These are phyloP conservation scores for Ricordea florida DNA, from an alignment of 92 coral and sea anemone genomes.

Conservation along the genomic window DNA sequence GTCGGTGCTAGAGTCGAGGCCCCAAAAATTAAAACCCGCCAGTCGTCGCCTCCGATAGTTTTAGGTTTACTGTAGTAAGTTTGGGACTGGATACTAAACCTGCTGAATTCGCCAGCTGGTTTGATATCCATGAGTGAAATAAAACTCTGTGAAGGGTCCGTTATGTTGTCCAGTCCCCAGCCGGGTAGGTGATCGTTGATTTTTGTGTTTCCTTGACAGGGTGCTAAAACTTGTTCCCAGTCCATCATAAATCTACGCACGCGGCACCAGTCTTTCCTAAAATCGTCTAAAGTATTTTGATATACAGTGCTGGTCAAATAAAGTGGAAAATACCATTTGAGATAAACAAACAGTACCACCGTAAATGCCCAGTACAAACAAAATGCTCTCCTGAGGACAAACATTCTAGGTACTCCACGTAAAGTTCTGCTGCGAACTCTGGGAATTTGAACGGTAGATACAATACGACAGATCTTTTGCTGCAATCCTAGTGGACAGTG, in stretches of 20 bases:
- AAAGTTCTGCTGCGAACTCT: constrained; percentile 27
- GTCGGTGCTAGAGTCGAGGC: constrained; percentile 79
- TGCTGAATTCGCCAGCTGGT: constrained; percentile 82
- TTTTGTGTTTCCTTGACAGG: constrained; percentile 52
- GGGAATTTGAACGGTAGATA: constrained; percentile 21
- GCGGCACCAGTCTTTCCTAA: constrained; percentile 79
- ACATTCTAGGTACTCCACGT: constrained; percentile 74
- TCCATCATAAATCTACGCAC: constrained; percentile 61
- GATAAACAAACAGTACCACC: constrained; percentile 52
- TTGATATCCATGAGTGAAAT: constrained; percentile 68
- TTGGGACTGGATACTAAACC: constrained; percentile 80
- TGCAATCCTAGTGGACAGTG: constrained; percentile 59
- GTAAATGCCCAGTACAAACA: constrained; percentile 73
- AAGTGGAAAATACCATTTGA: constrained; percentile 73
- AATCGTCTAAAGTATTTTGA: constrained; percentile 67
- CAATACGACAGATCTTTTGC: constrained; percentile 22
- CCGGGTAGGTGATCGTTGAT: constrained; percentile 41
- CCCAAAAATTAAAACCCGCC: constrained; percentile 76
- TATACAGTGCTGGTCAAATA: constrained; percentile 69
- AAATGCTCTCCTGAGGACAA: constrained; percentile 64
- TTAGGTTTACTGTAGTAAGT: constrained; percentile 64
- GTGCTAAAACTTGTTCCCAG: constrained; percentile 57
- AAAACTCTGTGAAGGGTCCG: constrained; percentile 72
- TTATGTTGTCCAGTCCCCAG: constrained; percentile 56
- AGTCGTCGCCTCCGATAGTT: constrained; percentile 82